Evolutionary conservation across 37 sponge, comb jelly and placozoan genomes (phyloP).

Genomic region (Chondrilla cf. caribensis): DNA sequence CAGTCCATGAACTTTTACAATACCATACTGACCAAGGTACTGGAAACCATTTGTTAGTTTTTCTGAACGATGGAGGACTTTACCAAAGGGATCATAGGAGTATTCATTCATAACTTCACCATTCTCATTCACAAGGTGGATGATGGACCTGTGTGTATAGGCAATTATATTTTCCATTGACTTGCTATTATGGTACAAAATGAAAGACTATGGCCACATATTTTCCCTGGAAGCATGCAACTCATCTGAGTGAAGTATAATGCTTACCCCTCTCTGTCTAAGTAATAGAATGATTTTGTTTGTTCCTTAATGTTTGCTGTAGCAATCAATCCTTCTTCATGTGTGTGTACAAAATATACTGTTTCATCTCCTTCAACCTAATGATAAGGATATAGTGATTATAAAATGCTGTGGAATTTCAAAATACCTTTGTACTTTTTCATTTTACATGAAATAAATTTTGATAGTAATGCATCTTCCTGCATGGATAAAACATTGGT

Average conservation of each 20-base stretch:
- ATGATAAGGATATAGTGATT: not conserved
- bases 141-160: conserved; percentile 11
- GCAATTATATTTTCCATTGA: not conserved
- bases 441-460: too few species aligned
- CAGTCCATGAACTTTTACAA: conserved; percentile 12
- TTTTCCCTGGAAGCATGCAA: not conserved
- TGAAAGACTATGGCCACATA: not conserved
- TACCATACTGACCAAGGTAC: conserved; percentile 25
- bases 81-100: conserved; percentile 41
- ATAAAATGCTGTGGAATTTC: too few species aligned
- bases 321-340: not conserved
- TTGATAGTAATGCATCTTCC: too few species aligned
- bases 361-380: not conserved
- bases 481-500: too few species aligned
- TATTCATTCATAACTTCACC: conserved; percentile 11
- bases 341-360: not conserved
- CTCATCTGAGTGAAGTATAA: not conserved
- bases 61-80: not conserved
- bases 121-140: not conserved
- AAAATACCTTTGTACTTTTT: too few species aligned
- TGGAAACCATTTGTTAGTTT: not conserved
- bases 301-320: not conserved
- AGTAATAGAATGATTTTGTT: not conserved
- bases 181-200: too few species aligned
- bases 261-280: not conserved